Evolutionary conservation across 2,113 vertebrate species (phyloP).

Genomic region (Hippocampus comes): DNA sequence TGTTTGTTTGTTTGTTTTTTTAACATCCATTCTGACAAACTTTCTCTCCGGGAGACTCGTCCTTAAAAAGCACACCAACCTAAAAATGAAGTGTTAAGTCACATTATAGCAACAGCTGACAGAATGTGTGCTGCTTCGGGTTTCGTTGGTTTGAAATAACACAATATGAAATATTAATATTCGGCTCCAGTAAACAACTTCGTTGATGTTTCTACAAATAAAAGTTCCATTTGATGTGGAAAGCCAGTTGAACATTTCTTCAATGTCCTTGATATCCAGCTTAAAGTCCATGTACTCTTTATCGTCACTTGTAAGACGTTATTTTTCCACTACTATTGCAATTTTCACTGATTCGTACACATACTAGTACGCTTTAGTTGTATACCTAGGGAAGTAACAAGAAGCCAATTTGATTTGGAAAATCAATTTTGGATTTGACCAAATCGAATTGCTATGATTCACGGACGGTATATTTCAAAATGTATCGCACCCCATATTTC

Average conservation of each 20-base stretch:
- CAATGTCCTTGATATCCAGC: background rate
- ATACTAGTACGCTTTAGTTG: too few species aligned
- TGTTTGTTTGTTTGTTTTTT: background rate
- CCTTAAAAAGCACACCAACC: background rate
- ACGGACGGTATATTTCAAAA: too few species aligned
- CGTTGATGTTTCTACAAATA: background rate
- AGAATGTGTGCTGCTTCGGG: background rate
- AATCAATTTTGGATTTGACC: too few species aligned
- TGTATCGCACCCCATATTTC: too few species aligned
- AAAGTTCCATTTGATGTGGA: conserved; percentile 9
- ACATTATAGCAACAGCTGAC: background rate
- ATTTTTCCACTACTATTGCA: too few species aligned
- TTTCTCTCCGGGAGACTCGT: background rate
- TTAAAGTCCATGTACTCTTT: background rate
- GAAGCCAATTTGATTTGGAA: too few species aligned
- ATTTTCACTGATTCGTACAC: too few species aligned
- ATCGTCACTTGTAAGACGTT: background rate
- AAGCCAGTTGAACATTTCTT: background rate
- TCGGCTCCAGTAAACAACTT: background rate
- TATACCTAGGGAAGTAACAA: too few species aligned
- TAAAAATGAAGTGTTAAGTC: background rate
- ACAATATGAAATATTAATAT: background rate
- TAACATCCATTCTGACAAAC: background rate
- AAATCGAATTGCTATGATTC: too few species aligned
- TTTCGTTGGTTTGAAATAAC: background rate